A percentile compares a stretch with the other conserved stretches of the same genome.
Conservation (phyloP, 2,888 invertebrate genomes). For the Ormyrus thymus region DNA sequence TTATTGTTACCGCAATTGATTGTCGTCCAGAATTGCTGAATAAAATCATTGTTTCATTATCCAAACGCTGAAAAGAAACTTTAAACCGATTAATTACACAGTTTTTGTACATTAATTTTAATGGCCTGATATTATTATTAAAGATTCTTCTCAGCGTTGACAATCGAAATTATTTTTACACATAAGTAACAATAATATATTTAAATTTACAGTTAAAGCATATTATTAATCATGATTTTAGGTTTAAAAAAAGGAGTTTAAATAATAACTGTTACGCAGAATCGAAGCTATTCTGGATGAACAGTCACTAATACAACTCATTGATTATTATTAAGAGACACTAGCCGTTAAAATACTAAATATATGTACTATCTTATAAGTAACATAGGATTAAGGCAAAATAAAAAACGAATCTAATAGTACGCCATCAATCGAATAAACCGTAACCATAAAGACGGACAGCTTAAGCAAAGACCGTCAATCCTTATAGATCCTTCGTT, state of each 20-base stretch:
- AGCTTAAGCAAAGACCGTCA: constrained; percentile 39
- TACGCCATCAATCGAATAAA: constrained; percentile 18
- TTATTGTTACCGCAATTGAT: constrained; percentile 63
- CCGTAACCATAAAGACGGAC: background rate
- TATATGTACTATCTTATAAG: constrained; percentile 48
- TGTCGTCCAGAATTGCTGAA: constrained; percentile 56
- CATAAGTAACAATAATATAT: constrained; percentile 5
- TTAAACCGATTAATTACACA: background rate
- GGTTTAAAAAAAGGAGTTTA: constrained; percentile 1
- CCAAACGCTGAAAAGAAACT: background rate
- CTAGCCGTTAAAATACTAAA: constrained; percentile 44
- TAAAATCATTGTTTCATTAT: background rate
- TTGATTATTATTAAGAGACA: constrained; percentile 51
- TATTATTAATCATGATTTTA: constrained; percentile 24
- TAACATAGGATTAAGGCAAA: constrained; percentile 22
- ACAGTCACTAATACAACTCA: constrained; percentile 48
- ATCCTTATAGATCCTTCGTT: background rate
- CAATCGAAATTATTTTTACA: constrained; percentile 40
- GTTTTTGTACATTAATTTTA: background rate
- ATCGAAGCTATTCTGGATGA: constrained; percentile 49
- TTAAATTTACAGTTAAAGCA: constrained; percentile 25
- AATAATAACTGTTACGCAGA: constrained; percentile 15
- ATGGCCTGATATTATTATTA: no score
- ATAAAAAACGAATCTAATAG: constrained; percentile 37
- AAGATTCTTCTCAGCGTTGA: constrained; percentile 20